phyloP scores from a whole-genome alignment of 2,888 invertebrate genomes.

The Dolichopus griseipennis region DNA sequence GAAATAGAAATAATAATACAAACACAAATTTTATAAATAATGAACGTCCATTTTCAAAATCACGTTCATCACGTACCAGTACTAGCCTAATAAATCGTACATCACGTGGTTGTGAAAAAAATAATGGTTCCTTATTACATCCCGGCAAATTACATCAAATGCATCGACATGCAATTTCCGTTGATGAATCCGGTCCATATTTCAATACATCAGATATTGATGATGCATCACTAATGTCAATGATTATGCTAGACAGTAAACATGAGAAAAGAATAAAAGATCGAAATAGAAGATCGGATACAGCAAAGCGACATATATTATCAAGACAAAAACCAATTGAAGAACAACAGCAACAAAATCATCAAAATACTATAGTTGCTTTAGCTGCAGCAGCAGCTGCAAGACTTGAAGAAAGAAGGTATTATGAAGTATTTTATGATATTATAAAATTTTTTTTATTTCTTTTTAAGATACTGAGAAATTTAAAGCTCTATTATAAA shows the following conservation, averaged over 20 bases:
- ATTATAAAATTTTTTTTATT: background rate
- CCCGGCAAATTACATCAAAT: conserved; percentile 53
- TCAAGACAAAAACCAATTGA: conserved; percentile 67
- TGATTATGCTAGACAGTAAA: conserved; percentile 22
- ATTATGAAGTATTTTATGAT: conserved; percentile 11
- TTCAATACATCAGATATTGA: background rate
- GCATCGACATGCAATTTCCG: conserved; percentile 67
- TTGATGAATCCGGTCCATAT: conserved; percentile 58
- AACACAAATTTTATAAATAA: conserved; percentile 24
- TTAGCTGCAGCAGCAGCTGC: background rate
- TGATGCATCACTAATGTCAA: conserved; percentile 10
- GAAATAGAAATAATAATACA: background rate
- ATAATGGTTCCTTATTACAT: conserved; percentile 45
- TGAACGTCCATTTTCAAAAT: conserved; percentile 31
- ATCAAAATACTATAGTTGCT: background rate
- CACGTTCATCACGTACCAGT: conserved; percentile 33
- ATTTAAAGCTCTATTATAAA: too few relatives aligned
- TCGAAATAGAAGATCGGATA: conserved; percentile 50
- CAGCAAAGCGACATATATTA: conserved; percentile 64
- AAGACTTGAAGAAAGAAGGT: conserved; percentile 34
- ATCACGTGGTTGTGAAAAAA: conserved; percentile 43
- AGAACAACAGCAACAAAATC: conserved; percentile 38
- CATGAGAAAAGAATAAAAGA: conserved; percentile 48
- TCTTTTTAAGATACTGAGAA: too few relatives aligned
- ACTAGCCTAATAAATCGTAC: conserved; percentile 38